Evolutionary conservation across 2,888 invertebrate species (phyloP), one percentile per base, ranked within the genome.

Genomic region (Brachyptera risi): DNA sequence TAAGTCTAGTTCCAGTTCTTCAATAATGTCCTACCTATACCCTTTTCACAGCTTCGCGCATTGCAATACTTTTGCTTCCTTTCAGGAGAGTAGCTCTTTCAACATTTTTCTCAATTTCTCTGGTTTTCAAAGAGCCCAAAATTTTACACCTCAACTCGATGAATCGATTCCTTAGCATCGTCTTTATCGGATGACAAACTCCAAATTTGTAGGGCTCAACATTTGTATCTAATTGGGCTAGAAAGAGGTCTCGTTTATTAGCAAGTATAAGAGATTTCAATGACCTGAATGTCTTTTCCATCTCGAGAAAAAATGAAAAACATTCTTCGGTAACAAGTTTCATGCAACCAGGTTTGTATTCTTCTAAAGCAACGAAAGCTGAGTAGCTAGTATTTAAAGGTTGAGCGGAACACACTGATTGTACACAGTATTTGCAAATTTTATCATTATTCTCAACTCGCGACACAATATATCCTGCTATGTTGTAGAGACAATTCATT

Each of bases 381-480:
- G 17, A 7, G 17, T 44, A 44, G 21, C 9, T 4, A 7, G 17
- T 44, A 19, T 15, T 5, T 9, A 44, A 21, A 7, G 17, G 44
- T 44, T 4, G 5, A 5, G 44, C 7, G 4, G 44, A 19, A 19
- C 5, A 44, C 5, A 44, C 17, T 9, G 17, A 7, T 19, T 44
- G 5, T 7, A 44, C 9, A 44, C 44, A 44, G 9, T 4, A 7
- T 7, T 4, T 15, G 31, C 54, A 54, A 27, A 27, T 17, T 27
- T 27, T 54, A 17, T 27, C 31, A 13, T 54, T 54, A 13, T 54
- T 27, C 17, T 27, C 15, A 13, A 54, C 31, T 13, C 54, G 7
- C 19, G 54, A 26, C 15, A 54, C 13, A 26, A 54, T 24, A 17
- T 54, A 54, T 24, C 54, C 54, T 15, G 26, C 54, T 21, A 54